These are phyloP conservation scores for Pachyramphus minor DNA, from an alignment of 2,113 vertebrate genomes.

Conservation along the genomic window DNA sequence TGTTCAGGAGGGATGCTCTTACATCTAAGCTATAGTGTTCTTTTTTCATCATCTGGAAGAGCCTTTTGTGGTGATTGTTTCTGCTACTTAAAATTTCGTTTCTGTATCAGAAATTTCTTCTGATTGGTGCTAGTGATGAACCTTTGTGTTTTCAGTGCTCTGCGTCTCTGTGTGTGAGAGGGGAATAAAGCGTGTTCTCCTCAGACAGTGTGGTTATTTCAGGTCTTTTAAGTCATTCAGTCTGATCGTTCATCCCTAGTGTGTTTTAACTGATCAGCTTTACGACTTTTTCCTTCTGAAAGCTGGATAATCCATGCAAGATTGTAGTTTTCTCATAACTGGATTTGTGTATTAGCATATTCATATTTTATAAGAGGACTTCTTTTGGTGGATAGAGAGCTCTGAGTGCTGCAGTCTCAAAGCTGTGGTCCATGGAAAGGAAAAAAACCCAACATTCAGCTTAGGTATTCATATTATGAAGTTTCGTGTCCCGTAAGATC, in stretches of 20 bases:
- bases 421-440: not conserved
- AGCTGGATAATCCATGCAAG: not conserved
- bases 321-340: not conserved
- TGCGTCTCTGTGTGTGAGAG: not conserved
- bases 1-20: not conserved
- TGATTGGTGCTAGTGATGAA: not conserved
- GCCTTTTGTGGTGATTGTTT: not conserved
- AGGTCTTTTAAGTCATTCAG: not conserved
- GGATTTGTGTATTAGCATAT: not conserved
- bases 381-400: not conserved
- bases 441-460: not conserved
- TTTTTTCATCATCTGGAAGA: not conserved
- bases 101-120: not conserved
- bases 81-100: not conserved
- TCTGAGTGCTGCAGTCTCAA: not conserved
- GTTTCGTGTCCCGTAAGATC: not conserved
- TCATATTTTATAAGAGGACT: not conserved
- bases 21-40: not conserved
- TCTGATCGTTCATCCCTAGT: not conserved
- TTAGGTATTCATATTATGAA: not conserved
- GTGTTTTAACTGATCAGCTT: not conserved
- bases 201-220: not conserved
- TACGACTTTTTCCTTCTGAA: not conserved
- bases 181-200: not conserved
- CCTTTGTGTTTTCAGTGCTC: not conserved